These are phyloP conservation scores for Hedychridium roseum DNA, from an alignment of 2,888 invertebrate genomes.

Conservation along the genomic window DNA sequence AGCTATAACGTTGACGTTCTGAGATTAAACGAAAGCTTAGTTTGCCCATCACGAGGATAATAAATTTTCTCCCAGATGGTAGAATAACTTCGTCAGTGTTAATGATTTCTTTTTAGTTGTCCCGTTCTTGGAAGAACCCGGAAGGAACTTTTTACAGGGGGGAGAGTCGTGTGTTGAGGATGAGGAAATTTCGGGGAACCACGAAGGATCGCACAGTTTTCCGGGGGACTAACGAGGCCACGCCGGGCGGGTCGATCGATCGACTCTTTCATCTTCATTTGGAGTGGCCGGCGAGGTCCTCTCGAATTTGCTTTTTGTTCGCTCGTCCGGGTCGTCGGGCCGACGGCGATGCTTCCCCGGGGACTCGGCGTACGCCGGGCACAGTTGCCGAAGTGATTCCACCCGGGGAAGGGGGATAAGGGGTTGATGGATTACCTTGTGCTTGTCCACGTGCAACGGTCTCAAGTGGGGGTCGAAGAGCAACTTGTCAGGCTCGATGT, in stretches of 20 bases:
- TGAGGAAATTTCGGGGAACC: slow-evolving; percentile 4
- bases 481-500: slow-evolving; percentile 93
- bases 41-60: too few relatives aligned
- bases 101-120: slow-evolving; percentile 15
- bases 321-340: slow-evolving; percentile 10
- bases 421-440: slow-evolving; percentile 75
- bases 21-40: too few relatives aligned
- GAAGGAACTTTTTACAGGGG: slow-evolving; percentile 14
- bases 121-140: slow-evolving; percentile 11
- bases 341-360: slow-evolving; percentile 16
- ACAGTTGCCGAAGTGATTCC: not conserved
- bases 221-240: slow-evolving; percentile 28
- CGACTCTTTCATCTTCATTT: slow-evolving; percentile 45
- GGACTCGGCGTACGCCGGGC: slow-evolving; percentile 4
- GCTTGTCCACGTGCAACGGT: slow-evolving; percentile 90
- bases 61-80: not conserved
- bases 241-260: slow-evolving; percentile 25
- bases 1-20: too few relatives aligned
- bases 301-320: slow-evolving; percentile 15
- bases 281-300: slow-evolving; percentile 18
- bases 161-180: slow-evolving; percentile 1
- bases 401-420: not conserved
- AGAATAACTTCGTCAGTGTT: slow-evolving; percentile 11
- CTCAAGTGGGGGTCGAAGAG: slow-evolving; percentile 95
- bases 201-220: slow-evolving; percentile 7